Evolutionary conservation across 23 tunicate species (phyloP).

Genomic region (Halocynthia roretzi): DNA sequence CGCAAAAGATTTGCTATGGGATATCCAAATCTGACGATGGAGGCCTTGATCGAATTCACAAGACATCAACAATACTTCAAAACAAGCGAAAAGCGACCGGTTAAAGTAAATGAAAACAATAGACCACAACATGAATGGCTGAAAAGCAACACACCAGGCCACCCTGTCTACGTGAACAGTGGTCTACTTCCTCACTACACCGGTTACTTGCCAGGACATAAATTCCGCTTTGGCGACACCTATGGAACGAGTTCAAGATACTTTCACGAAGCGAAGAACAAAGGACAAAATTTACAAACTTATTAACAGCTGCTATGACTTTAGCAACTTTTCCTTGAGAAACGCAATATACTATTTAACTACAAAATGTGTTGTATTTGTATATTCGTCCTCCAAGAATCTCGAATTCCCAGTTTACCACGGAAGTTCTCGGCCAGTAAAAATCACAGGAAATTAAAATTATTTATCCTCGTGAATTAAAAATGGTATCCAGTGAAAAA

Average conservation of each 20-base stretch:
- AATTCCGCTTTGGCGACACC: slow-evolving; percentile 73
- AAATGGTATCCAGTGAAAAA: no score
- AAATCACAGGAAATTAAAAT: no score
- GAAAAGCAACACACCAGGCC: neutral
- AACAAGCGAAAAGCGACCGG: slow-evolving; percentile 5
- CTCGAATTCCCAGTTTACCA: no score
- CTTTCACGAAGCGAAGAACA: slow-evolving; percentile 30
- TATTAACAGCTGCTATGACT: no score
- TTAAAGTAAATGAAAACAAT: slow-evolving; percentile 2
- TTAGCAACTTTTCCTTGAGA: no score
- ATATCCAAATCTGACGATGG: slow-evolving; percentile 63
- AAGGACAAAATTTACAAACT: no score
- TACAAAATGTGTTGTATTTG: no score
- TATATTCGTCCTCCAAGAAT: no score
- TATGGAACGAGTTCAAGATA: slow-evolving; percentile 82
- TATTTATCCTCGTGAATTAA: no score
- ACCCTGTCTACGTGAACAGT: slow-evolving; percentile 48
- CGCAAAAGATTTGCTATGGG: slow-evolving; percentile 57
- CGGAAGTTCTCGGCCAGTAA: no score
- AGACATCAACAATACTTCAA: slow-evolving; percentile 30
- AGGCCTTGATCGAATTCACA: slow-evolving; percentile 64
- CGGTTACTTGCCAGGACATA: slow-evolving; percentile 94
- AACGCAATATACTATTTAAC: no score
- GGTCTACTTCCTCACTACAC: slow-evolving; percentile 90
- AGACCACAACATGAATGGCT: slow-evolving; percentile 7